These are phyloP conservation scores for Iselma pallidipennis DNA, from an alignment of 2,888 invertebrate species.

Conservation along the genomic window DNA sequence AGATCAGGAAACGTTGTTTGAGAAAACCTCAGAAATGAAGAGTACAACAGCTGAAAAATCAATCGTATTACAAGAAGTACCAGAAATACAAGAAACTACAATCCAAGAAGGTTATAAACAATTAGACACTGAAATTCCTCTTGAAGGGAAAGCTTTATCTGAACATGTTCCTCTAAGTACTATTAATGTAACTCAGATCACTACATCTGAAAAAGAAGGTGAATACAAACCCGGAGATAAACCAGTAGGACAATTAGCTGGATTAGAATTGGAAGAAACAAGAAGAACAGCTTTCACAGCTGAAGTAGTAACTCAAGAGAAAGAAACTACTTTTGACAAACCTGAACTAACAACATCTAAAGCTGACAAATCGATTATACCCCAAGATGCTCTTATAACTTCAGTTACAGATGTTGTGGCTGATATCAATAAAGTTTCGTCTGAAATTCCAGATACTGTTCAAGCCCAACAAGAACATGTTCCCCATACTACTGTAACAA, in stretches of 20 bases:
- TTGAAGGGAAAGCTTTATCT: conserved; percentile 28
- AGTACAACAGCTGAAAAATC: conserved; percentile 36
- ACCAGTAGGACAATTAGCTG: conserved; percentile 50
- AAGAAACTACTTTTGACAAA: conserved; percentile 38
- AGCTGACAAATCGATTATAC: conserved; percentile 39
- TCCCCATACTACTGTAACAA: conserved; percentile 27
- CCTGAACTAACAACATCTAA: conserved; percentile 27
- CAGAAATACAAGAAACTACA: conserved; percentile 36
- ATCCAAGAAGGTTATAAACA: conserved; percentile 35
- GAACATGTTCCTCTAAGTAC: conserved; percentile 30
- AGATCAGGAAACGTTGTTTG: conserved; percentile 46
- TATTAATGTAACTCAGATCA: conserved; percentile 27
- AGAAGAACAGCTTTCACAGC: conserved; percentile 48
- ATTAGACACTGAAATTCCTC: conserved; percentile 32
- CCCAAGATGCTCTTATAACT: conserved; percentile 47
- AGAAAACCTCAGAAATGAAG: conserved; percentile 23
- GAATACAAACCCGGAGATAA: conserved; percentile 22
- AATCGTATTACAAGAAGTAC: conserved; percentile 44
- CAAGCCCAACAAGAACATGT: conserved; percentile 33
- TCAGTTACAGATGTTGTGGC: conserved; percentile 38
- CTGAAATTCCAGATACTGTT: conserved; percentile 26
- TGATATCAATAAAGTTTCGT: conserved; percentile 28
- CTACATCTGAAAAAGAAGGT: conserved; percentile 34
- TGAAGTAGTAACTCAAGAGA: conserved; percentile 37
- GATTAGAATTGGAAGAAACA: conserved; percentile 51